These are phyloP conservation scores for Atherinomorus stipes DNA, from an alignment of 2,113 vertebrate species.

Conservation along the genomic window DNA sequence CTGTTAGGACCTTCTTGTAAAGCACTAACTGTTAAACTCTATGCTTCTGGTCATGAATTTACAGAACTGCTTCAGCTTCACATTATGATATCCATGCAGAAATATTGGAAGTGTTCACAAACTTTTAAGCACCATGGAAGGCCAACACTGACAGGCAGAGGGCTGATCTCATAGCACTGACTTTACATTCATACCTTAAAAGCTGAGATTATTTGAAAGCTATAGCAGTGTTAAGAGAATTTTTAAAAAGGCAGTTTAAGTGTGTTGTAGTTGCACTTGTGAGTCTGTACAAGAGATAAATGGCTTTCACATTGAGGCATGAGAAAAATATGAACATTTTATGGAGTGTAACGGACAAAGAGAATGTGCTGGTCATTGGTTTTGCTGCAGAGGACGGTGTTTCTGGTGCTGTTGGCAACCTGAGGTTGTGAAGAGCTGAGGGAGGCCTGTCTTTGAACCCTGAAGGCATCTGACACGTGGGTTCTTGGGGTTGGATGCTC, in stretches of 20 bases:
- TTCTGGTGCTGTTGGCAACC: conserved; percentile 12
- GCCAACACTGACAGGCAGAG: background rate
- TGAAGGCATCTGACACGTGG: conserved; percentile 2
- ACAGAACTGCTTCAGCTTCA: background rate
- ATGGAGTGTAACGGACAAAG: conserved; percentile 70
- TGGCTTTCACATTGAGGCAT: background rate
- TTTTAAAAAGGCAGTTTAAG: background rate
- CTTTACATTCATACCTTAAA: background rate
- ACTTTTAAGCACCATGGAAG: background rate
- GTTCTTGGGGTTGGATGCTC: conserved; percentile 9
- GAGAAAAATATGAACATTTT: background rate
- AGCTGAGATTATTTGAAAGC: background rate
- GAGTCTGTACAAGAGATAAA: background rate
- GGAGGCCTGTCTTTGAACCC: conserved; percentile 22
- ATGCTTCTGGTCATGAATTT: too few relatives aligned
- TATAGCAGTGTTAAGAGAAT: background rate
- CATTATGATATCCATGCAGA: background rate
- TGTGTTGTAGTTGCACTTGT: conserved; percentile 11
- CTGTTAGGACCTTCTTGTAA: too few relatives aligned
- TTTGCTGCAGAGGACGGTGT: conserved; percentile 8
- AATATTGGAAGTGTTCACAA: background rate
- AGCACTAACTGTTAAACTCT: too few relatives aligned
- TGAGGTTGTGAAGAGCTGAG: conserved; percentile 22
- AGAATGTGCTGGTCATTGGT: conserved; percentile 44
- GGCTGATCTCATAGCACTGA: background rate